These are phyloP conservation scores for Polyploca ridens DNA, from an alignment of 2,888 invertebrate species.

Conservation along the genomic window DNA sequence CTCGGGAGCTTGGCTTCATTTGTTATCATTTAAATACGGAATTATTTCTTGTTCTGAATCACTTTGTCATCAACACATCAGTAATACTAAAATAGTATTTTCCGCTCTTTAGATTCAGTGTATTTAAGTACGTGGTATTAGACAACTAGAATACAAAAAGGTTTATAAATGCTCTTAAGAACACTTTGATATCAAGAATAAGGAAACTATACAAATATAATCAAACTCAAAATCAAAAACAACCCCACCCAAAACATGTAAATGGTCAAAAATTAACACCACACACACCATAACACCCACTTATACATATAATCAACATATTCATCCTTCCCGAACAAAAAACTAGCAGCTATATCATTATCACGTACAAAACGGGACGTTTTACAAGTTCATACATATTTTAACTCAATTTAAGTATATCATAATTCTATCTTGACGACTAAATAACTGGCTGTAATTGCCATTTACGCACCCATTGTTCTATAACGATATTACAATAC, in stretches of 20 bases:
- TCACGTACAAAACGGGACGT: constrained; percentile 34
- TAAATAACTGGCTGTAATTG: constrained; percentile 68
- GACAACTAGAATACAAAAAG: too few species aligned
- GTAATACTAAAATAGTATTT: too few species aligned
- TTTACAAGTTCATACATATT: constrained; percentile 42
- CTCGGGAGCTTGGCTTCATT: background rate
- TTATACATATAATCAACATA: constrained; percentile 10
- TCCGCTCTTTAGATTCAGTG: too few species aligned
- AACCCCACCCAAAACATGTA: constrained; percentile 1
- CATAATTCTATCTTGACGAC: constrained; percentile 60
- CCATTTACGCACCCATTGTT: constrained; percentile 69
- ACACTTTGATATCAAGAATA: background rate
- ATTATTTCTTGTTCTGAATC: background rate
- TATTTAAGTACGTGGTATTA: too few species aligned
- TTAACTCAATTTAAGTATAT: constrained; percentile 25
- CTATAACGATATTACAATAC: constrained; percentile 42
- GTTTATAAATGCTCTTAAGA: background rate
- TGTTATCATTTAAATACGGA: background rate
- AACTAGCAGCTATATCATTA: constrained; percentile 41
- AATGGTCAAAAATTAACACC: constrained; percentile 10
- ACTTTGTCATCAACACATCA: background rate
- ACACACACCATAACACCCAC: constrained; percentile 6
- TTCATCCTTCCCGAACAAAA: constrained; percentile 20
- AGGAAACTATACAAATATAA: background rate
- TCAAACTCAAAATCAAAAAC: background rate